phyloP scores from a whole-genome alignment of 2,797 vertebrate species.

The Gymnoscopelus braueri region DNA sequence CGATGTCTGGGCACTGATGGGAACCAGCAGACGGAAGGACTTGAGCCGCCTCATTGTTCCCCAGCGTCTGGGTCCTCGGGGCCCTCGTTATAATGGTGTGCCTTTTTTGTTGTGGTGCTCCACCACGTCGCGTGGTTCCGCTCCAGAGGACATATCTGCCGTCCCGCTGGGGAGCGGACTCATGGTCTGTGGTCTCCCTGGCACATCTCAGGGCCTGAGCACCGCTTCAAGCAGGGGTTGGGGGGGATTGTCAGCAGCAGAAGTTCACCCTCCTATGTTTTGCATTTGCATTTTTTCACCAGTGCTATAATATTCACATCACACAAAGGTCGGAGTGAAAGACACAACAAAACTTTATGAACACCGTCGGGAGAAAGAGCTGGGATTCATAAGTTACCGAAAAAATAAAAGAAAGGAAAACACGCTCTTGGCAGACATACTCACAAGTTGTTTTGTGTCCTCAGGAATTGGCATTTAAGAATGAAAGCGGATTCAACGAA shows the following conservation, averaged over 20 bases:
- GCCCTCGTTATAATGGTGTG: constrained; percentile 44
- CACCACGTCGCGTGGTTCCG: constrained; percentile 62
- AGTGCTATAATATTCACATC: constrained; percentile 12
- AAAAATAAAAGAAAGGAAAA: neutral
- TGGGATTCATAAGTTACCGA: neutral
- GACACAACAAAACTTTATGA: constrained; percentile 20
- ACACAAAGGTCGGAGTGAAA: constrained; percentile 21
- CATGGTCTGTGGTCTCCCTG: constrained; percentile 52
- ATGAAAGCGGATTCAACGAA: constrained; percentile 88
- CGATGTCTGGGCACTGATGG: constrained; percentile 47
- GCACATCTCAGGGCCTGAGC: constrained; percentile 39
- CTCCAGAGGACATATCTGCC: constrained; percentile 56
- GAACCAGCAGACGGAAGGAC: constrained; percentile 53
- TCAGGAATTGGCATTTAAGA: constrained; percentile 92
- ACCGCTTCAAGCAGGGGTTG: constrained; percentile 23
- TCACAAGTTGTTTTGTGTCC: constrained; percentile 39
- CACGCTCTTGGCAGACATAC: constrained; percentile 7
- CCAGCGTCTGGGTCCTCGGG: constrained; percentile 62
- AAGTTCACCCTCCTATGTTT: constrained; percentile 44
- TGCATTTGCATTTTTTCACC: constrained; percentile 36
- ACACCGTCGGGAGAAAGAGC: neutral
- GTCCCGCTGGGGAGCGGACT: constrained; percentile 52
- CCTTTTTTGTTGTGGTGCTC: constrained; percentile 59
- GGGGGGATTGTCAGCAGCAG: constrained; percentile 19
- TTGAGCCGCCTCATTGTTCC: constrained; percentile 67